Conservation (phyloP, 2,113 vertebrate genomes). For the Mola mola region DNA sequence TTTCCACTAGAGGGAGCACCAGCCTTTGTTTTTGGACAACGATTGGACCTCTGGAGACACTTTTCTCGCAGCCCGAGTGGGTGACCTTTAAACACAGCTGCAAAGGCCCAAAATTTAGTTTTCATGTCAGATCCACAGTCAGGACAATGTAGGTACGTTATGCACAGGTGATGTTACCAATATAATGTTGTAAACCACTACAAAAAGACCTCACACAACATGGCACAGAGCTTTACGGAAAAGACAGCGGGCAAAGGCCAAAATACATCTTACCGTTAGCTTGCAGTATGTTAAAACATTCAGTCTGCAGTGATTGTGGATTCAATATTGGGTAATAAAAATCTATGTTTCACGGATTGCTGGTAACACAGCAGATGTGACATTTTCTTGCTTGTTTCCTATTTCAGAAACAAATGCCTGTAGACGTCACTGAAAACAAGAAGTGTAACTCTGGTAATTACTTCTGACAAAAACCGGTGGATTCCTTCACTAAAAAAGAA, state of each 20-base stretch:
- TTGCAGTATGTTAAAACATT: slow-evolving; percentile 30
- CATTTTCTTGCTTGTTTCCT: slow-evolving; percentile 22
- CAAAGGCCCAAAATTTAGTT: slow-evolving; percentile 13
- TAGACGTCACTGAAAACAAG: slow-evolving; percentile 37
- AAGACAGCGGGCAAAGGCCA: slow-evolving; percentile 29
- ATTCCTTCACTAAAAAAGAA: slow-evolving; percentile 32
- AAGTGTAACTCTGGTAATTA: slow-evolving; percentile 43
- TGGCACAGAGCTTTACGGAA: slow-evolving; percentile 41
- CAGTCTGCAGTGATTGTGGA: slow-evolving; percentile 26
- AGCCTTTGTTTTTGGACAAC: slow-evolving; percentile 57
- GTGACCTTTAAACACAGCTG: slow-evolving; percentile 18
- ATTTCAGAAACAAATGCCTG: slow-evolving; percentile 36
- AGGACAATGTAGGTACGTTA: slow-evolving; percentile 37
- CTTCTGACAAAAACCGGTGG: slow-evolving; percentile 27
- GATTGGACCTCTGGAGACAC: background rate
- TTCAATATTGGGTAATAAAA: slow-evolving; percentile 27
- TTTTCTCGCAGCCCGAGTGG: background rate
- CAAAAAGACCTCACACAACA: slow-evolving; percentile 19
- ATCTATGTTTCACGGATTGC: slow-evolving; percentile 22
- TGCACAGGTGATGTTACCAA: slow-evolving; percentile 2
- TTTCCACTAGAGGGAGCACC: slow-evolving; percentile 78
- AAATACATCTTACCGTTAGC: slow-evolving; percentile 4
- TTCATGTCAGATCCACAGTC: slow-evolving; percentile 24
- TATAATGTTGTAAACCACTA: slow-evolving; percentile 16
- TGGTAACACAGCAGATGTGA: slow-evolving; percentile 31